phyloP scores from a whole-genome alignment of 2,888 invertebrate species.

The Pristionchus exspectatus region DNA sequence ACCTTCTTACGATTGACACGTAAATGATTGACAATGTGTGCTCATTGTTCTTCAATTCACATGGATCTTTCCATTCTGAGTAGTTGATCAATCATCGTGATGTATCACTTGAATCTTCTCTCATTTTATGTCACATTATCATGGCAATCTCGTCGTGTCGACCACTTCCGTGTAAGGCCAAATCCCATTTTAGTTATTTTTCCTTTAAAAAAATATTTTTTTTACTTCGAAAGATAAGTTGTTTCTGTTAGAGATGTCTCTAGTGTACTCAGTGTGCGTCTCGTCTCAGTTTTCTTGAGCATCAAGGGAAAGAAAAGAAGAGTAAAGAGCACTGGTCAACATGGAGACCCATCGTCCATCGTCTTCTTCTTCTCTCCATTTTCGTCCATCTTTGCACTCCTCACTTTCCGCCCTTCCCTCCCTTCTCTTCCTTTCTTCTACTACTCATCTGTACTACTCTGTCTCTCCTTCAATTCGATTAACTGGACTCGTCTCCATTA shows the following conservation, averaged over 20 bases:
- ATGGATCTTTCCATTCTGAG: constrained; percentile 9
- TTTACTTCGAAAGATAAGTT: not conserved
- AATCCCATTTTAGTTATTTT: not conserved
- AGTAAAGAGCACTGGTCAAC: constrained; percentile 24
- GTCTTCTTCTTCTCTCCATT: not conserved
- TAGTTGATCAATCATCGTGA: constrained; percentile 1
- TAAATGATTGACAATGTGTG: not conserved
- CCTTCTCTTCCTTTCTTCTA: not conserved
- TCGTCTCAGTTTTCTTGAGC: constrained; percentile 19
- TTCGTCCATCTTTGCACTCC: not conserved
- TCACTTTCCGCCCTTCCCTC: not conserved
- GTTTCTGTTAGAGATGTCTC: not conserved
- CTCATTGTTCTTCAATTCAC: not conserved
- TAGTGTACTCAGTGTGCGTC: not conserved
- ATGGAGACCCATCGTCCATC: constrained; percentile 36
- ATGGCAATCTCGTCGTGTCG: not conserved
- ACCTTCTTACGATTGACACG: not conserved
- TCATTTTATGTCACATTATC: constrained; percentile 20
- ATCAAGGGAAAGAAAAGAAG: not conserved
- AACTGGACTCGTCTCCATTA: constrained; percentile 37
- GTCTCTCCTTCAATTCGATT: constrained; percentile 12
- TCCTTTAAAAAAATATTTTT: not conserved
- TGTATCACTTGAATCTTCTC: not conserved
- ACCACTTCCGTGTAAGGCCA: not conserved
- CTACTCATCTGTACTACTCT: constrained; percentile 9